Evolutionary conservation across 2,797 vertebrate genomes (phyloP), one percentile per base, ranked within the genome.

Genomic region (Chloroceryle inda): DNA sequence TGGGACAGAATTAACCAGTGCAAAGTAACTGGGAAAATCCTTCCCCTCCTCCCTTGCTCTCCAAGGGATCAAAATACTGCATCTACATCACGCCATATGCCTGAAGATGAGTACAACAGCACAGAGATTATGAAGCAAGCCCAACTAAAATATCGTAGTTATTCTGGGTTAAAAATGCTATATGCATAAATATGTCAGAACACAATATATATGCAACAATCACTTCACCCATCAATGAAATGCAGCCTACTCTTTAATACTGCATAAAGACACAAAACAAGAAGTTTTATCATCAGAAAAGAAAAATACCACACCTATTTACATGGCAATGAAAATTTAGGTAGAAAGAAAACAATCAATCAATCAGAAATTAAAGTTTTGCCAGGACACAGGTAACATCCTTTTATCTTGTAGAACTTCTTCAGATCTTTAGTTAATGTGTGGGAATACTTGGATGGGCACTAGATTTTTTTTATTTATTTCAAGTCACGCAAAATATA

Each of bases 311-410:
- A 89, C 45, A 88, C 31, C 35, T 29, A 73, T 85, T 92, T 64
- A 95, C 0, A 4, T 0, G 0, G 29, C 67, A 96, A 84, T n/a
- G 44, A 73, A 86, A 86, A 79, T 40, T 71, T 8, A 92, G 23
- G 67, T 35, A 92, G 44, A 93, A 92, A 85, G 31, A 61, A 77
- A 82, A 47, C 24, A 50, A 82, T n/a, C n/a, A 26, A 79, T 38
- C 37, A 38, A 38, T 33, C 55, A 85, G 58, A 93, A 96, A 67
- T 35, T 38, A 31, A 79, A 69, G 52, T 88, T 92, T 87, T 87
- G 85, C 91, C 96, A 96, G 94, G 94, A 97, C 96, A 95, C 94
- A 92, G 93, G 94, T 94, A 94, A 96, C 96, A 97, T 96, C 95
- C 94, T 93, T 84, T 92, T 82, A 56, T 85, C 61, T 89, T 89